Evolutionary conservation across 2,888 invertebrate species (phyloP).

Genomic region (Frankliniella intonsa): DNA sequence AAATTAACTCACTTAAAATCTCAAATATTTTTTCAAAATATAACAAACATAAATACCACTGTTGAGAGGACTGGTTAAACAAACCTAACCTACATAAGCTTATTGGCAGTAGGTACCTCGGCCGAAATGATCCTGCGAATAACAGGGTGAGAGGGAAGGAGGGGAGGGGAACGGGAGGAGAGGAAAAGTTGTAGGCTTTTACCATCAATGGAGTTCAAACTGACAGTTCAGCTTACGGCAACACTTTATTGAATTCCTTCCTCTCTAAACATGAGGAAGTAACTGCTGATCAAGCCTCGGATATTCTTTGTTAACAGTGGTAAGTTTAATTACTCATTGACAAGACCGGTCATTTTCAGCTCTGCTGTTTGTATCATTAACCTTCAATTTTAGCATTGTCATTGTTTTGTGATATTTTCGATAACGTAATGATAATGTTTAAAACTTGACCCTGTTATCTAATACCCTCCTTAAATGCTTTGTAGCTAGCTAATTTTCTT

Average conservation of each 20-base stretch:
- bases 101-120: no score
- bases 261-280: background rate
- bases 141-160: background rate
- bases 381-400: conserved; percentile 22
- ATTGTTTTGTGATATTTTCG: background rate
- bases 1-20: no score
- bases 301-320: background rate
- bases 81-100: background rate
- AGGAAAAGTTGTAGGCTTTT: background rate
- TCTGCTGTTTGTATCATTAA: background rate
- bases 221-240: background rate
- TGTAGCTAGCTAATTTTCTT: background rate
- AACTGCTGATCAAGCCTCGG: background rate
- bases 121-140: no score
- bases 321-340: background rate
- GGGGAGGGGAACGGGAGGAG: background rate
- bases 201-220: background rate
- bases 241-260: background rate
- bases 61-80: no score
- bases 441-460: background rate
- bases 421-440: background rate
- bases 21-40: no score
- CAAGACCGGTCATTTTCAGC: background rate
- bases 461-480: background rate
- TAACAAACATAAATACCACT: no score